These are phyloP conservation scores for Panagrolaimus sp. DNA, from an alignment of 1,140 invertebrate species.

Conservation along the genomic window DNA sequence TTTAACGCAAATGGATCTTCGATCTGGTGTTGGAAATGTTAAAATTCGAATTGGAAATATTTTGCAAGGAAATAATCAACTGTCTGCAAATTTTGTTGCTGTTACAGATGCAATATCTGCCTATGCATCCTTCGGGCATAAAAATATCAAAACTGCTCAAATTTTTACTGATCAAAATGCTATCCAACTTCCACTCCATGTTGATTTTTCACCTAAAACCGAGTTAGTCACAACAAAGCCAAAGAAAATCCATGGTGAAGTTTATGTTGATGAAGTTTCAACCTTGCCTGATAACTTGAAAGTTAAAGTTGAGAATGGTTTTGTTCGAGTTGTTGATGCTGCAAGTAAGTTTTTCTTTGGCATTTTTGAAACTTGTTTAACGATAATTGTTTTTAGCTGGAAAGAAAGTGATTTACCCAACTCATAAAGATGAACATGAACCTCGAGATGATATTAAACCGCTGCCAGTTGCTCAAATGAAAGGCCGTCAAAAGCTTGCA, in stretches of 20 bases:
- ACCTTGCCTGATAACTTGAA: conserved; percentile 45
- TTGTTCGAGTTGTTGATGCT: conserved; percentile 35
- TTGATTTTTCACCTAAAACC: conserved; percentile 33
- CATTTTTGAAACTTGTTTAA: no score
- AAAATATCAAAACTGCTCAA: conserved; percentile 28
- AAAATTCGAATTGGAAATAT: conserved; percentile 40
- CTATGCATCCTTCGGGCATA: conserved; percentile 34
- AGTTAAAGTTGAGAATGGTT: conserved; percentile 36
- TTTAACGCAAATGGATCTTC: neutral
- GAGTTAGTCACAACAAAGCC: conserved; percentile 15
- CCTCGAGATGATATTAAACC: no score
- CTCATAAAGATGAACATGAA: no score
- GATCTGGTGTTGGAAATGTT: neutral
- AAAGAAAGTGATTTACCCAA: no score
- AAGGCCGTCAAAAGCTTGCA: no score
- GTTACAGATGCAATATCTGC: conserved; percentile 25
- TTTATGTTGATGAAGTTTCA: conserved; percentile 33
- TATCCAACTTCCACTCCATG: conserved; percentile 36
- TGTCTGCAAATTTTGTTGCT: conserved; percentile 28
- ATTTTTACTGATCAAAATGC: conserved; percentile 18
- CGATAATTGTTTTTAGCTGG: no score
- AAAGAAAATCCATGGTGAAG: neutral
- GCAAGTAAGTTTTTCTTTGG: conserved; percentile 26
- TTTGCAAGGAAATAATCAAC: conserved; percentile 22
- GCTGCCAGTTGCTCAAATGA: no score